Conservation (phyloP, 2,888 invertebrate genomes). For the Eupithecia tripunctaria region DNA sequence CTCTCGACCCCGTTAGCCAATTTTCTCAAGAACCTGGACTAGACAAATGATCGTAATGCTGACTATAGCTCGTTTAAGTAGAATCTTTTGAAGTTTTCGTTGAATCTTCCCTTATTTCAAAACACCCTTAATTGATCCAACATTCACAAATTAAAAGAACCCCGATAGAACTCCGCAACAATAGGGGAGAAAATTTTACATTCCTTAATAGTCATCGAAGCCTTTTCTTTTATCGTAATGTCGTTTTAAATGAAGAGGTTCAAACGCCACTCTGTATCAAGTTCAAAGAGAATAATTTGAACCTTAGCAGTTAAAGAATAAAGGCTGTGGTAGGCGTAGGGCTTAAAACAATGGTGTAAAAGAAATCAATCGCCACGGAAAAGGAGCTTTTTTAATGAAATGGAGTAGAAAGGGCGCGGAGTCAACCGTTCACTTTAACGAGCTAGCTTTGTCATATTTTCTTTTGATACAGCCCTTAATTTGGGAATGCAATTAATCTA, state of each 20-base stretch:
- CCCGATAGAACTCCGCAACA: slow-evolving; percentile 46
- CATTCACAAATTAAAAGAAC: slow-evolving; percentile 41
- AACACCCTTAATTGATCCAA: slow-evolving; percentile 35
- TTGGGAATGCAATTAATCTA: slow-evolving; percentile 68
- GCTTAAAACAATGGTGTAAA: slow-evolving; percentile 59
- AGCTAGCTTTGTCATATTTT: slow-evolving; percentile 80
- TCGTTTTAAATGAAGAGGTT: slow-evolving; percentile 72
- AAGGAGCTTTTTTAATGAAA: slow-evolving; percentile 78
- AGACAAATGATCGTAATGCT: slow-evolving; percentile 7
- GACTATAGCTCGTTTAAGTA: not conserved
- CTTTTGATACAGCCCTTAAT: slow-evolving; percentile 69
- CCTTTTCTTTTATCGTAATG: slow-evolving; percentile 74
- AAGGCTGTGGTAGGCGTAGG: slow-evolving; percentile 45
- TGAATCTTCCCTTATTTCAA: not conserved
- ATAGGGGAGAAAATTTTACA: slow-evolving; percentile 57
- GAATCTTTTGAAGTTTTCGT: not conserved
- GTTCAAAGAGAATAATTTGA: slow-evolving; percentile 13
- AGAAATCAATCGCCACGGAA: slow-evolving; percentile 76
- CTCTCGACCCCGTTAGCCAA: slow-evolving; percentile 12
- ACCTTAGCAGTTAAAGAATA: slow-evolving; percentile 43
- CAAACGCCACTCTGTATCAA: slow-evolving; percentile 50
- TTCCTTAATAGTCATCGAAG: slow-evolving; percentile 66
- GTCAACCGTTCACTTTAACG: slow-evolving; percentile 78
- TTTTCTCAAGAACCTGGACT: not conserved
- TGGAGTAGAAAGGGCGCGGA: slow-evolving; percentile 72